phyloP scores from a whole-genome alignment of 2,797 vertebrate species.

The Sphenodon punctatus region DNA sequence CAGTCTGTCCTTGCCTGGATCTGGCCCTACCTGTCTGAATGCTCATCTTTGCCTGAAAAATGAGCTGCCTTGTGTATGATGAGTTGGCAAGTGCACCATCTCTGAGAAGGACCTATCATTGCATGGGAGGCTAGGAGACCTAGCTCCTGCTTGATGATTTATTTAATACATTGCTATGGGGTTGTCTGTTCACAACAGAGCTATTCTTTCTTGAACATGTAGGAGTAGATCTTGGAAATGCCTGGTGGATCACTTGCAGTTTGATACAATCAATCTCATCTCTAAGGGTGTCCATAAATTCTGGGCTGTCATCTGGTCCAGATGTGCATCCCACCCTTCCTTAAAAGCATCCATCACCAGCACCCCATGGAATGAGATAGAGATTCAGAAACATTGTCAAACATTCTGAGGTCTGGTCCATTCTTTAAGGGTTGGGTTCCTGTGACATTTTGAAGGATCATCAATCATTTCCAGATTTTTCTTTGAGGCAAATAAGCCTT shows the following conservation, averaged over 20 bases:
- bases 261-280: background rate
- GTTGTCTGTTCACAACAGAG: background rate
- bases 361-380: background rate
- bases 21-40: background rate
- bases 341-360: slow-evolving; percentile 9
- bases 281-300: background rate
- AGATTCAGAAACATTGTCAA: slow-evolving; percentile 4
- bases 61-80: background rate
- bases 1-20: no score
- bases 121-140: background rate
- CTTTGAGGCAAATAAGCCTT: background rate
- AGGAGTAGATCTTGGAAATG: background rate
- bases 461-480: slow-evolving; percentile 29
- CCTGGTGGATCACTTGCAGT: background rate
- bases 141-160: background rate
- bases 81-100: background rate
- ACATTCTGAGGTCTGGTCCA: background rate
- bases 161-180: background rate
- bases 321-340: background rate
- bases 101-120: background rate
- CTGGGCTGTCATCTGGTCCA: background rate
- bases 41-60: background rate
- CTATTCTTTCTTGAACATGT: background rate
- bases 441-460: slow-evolving; percentile 30
- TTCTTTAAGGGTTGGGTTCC: background rate